Conservation (phyloP, 2,888 invertebrate genomes). For the Mythimna albipuncta region DNA sequence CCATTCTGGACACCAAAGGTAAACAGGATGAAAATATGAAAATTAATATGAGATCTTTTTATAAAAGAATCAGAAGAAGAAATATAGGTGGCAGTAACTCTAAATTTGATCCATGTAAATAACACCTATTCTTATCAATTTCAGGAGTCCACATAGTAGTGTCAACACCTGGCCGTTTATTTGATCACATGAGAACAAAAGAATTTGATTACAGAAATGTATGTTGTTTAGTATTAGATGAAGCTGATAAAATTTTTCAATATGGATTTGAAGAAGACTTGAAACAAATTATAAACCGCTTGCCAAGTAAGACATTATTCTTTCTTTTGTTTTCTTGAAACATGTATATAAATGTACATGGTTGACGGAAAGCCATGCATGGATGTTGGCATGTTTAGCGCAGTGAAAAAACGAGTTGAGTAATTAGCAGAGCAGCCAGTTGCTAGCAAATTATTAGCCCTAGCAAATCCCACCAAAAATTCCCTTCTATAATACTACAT, state of each 20-base stretch:
- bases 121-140: slow-evolving; percentile 51
- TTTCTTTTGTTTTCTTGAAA: too few species aligned
- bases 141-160: slow-evolving; percentile 96
- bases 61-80: neutral
- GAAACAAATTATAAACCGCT: slow-evolving; percentile 96
- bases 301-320: slow-evolving; percentile 94
- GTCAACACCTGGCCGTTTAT: slow-evolving; percentile 97
- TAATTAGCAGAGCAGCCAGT: too few species aligned
- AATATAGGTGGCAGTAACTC: neutral
- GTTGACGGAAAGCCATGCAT: too few species aligned
- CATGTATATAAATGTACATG: too few species aligned
- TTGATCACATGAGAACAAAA: slow-evolving; percentile 98
- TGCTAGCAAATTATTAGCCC: too few species aligned
- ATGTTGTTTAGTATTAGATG: slow-evolving; percentile 97
- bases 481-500: too few species aligned
- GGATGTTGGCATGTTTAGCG: too few species aligned
- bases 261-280: slow-evolving; percentile 99
- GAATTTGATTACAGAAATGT: slow-evolving; percentile 97
- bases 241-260: slow-evolving; percentile 98
- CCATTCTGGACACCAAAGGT: neutral
- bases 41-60: too few species aligned
- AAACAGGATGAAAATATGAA: too few species aligned
- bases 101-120: neutral
- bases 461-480: too few species aligned
- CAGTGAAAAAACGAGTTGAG: too few species aligned